Base-by-base conservation (phyloP, 2,113 vertebrate species). In the Falco punctatus region DNA sequence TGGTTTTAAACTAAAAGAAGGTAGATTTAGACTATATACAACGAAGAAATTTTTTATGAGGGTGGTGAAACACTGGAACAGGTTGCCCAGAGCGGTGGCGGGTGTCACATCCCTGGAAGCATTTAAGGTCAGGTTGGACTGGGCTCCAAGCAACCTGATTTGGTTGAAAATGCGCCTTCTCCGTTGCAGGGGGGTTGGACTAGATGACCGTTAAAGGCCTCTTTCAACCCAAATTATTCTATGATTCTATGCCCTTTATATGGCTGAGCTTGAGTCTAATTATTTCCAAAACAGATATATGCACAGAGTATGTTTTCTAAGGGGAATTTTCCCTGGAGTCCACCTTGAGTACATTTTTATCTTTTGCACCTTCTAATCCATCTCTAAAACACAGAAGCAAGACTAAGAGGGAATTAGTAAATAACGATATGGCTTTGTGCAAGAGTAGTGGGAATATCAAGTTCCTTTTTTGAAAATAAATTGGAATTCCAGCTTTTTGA, bases 361-460 rank as follows among this genome's bases (percentile, higher is more conserved):
- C 70, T 94, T 88, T 92, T 70, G 16, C 64, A 55, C 66, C 42
- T 95, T 95, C 92, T 89, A 94, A 95, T 96, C 92, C 81, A 57
- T 69, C 58, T 92, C 61, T 82, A 66, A 87, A 94, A 80, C 22
- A 82, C 46, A 80, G 66, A 80, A 95, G 66, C 16, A 77, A 66
- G 66, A 73, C 67, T 95, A 83, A 89, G 74, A 87, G 32, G 75
- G 91, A 94, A 94, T 95, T 96, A 96, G 66, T 95, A 95, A 97
- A 92, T 94, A 94, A 58, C 1, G 5, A 44, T 42, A 87, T 2
- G 26, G 91, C 30, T 96, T 92, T 89, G 70, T 80, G 81, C 32
- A 85, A 87, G 74, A 85, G 49, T 78, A 82, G 54, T 91, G 95
- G 96, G 96, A 92, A 85, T 97, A 96, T 94, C 42, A 33, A 59